Evolutionary conservation across 2,888 invertebrate species (phyloP), one percentile per base, ranked within the genome.

Genomic region (Lithodes maja): DNA sequence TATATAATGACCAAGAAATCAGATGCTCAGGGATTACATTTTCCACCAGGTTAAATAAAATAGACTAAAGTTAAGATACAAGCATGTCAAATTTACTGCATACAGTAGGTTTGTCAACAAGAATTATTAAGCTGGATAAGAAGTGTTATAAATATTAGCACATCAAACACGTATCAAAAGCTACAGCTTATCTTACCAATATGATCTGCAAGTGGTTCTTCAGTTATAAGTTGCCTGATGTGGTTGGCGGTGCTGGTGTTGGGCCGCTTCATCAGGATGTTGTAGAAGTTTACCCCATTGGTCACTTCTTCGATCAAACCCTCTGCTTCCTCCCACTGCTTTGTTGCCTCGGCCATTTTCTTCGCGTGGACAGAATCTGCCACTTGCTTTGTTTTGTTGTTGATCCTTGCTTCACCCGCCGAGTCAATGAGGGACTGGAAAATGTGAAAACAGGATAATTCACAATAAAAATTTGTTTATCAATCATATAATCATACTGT

Each of bases 241-340:
- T 50, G 1, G 9, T 77, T 15, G 53, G 5, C 15, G 2, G 55
- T 12, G 1, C 17, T 80, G 15, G 2, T 33, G 54, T 55, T 17
- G n/a, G 2, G 53, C 12, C 53, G 49, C 9, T 49, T 49, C 15
- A 95, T 84, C 5, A 97, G 93, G 90, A 98, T 97, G 93, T 98
- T 97, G 93, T 98, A 98, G 93, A 97, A 97, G 93, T 97, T 96
- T 3, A 98, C 96, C 15, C 94, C 94, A 91, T 94, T 93, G 0
- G 97, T 95, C 17, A 92, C 93, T 2, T 93, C 91, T n/a, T 95
- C 93, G n/a, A 95, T 95, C 0, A 96, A 95, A 1, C 92, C 74
- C 93, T 97, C 96, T 0, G 96, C 96, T 0, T 92, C 92, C 12
- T 95, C 94, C 97, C 96, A 98, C 82, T 95, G 94, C 0, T 93